Conservation (phyloP, 2,113 vertebrate species). For the Hepsetus odoe region DNA sequence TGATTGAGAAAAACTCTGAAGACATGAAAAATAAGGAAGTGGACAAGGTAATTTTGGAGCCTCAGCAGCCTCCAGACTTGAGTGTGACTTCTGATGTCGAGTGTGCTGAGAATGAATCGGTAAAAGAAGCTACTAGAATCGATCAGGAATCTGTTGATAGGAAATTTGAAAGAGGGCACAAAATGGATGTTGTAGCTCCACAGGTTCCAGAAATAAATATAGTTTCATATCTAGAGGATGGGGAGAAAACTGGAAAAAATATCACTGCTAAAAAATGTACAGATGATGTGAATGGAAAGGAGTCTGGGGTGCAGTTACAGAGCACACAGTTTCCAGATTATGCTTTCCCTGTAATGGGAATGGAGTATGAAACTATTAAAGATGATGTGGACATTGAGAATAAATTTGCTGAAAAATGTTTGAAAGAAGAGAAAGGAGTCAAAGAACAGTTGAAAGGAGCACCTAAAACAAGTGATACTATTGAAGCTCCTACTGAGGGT, state of each 20-base stretch:
- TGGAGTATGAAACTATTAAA: not conserved
- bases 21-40: not conserved
- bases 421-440: not conserved
- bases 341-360: not conserved
- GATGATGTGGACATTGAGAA: not conserved
- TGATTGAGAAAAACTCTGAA: not conserved
- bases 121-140: not conserved
- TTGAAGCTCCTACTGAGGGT: not conserved
- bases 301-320: not conserved
- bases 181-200: not conserved
- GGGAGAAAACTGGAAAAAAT: too few relatives aligned
- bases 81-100: not conserved
- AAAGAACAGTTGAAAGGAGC: constrained; percentile 12
- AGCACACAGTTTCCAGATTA: not conserved
- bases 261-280: not conserved
- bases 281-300: not conserved
- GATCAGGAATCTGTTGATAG: not conserved
- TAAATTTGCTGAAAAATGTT: not conserved
- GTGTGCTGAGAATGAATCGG: not conserved
- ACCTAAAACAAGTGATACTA: not conserved
- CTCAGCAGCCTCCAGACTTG: not conserved
- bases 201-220: too few relatives aligned
- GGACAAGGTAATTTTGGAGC: not conserved
- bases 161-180: not conserved
- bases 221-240: too few relatives aligned